These are phyloP conservation scores for Erebia epiphron DNA, from an alignment of 2,888 invertebrate species.

Conservation along the genomic window DNA sequence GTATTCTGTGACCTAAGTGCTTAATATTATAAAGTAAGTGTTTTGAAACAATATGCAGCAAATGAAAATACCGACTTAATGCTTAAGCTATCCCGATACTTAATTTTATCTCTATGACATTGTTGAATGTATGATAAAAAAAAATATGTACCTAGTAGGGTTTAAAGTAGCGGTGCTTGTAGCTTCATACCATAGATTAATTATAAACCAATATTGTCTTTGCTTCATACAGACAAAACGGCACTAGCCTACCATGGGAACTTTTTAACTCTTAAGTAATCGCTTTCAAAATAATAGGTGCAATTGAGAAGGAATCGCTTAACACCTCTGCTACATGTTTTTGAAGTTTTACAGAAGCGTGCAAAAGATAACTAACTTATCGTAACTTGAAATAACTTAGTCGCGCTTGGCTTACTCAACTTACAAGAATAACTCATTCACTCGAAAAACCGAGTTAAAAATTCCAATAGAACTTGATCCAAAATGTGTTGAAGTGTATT, in stretches of 20 bases:
- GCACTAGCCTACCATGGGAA: not conserved
- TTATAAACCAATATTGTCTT: too few species aligned
- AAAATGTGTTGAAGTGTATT: too few species aligned
- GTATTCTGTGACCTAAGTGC: too few species aligned
- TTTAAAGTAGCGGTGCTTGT: not conserved
- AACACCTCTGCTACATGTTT: not conserved
- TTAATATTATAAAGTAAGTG: too few species aligned
- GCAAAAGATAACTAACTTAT: not conserved
- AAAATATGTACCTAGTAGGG: not conserved
- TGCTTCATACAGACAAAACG: not conserved
- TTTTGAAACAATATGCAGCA: too few species aligned
- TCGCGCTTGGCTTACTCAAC: not conserved
- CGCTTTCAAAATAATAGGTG: not conserved
- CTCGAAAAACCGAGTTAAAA: constrained; percentile 1
- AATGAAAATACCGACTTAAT: not conserved
- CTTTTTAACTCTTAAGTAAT: not conserved
- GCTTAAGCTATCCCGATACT: not conserved
- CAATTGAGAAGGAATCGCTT: not conserved
- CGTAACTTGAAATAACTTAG: not conserved
- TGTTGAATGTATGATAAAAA: not conserved
- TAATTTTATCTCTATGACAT: not conserved
- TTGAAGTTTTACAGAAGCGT: not conserved
- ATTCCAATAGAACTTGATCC: constrained; percentile 1
- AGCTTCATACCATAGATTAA: not conserved
- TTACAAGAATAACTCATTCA: not conserved